A percentile compares a stretch with the other conserved stretches of the same genome.
These are phyloP conservation scores for Cepphus grylle DNA, from an alignment of 2,113 vertebrate species.

Conservation along the genomic window DNA sequence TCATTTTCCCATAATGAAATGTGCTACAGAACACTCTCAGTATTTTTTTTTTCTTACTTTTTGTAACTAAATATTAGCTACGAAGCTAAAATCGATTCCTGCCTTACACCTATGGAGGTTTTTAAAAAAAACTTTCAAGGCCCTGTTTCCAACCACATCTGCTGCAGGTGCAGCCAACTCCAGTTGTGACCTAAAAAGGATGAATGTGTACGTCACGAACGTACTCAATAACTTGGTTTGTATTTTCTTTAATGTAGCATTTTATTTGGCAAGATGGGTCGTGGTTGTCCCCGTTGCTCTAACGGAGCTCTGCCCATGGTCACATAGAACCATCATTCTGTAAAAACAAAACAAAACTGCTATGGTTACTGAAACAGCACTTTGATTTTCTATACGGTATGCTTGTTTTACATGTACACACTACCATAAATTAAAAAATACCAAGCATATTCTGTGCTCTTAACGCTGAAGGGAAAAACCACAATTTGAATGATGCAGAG, in stretches of 20 bases:
- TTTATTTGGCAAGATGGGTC: conserved; percentile 47
- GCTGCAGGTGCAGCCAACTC: conserved; percentile 54
- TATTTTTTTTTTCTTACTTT: conserved; percentile 44
- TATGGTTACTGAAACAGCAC: conserved; percentile 70
- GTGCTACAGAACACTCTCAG: conserved; percentile 77
- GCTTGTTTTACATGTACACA: conserved; percentile 67
- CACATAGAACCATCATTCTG: conserved; percentile 65
- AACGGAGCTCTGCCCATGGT: conserved; percentile 23
- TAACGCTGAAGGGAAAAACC: conserved; percentile 78
- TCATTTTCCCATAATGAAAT: conserved; percentile 66
- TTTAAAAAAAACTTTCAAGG: conserved; percentile 38
- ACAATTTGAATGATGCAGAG: conserved; percentile 74
- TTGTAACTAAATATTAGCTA: conserved; percentile 53
- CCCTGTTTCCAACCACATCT: conserved; percentile 16
- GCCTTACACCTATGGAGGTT: conserved; percentile 63
- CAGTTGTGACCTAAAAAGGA: background rate
- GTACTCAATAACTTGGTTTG: background rate
- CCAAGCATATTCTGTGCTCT: conserved; percentile 67
- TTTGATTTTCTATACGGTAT: conserved; percentile 67
- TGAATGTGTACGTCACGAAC: conserved; percentile 42
- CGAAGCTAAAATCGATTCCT: conserved; percentile 58
- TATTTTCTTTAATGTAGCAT: conserved; percentile 55
- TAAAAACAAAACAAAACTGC: conserved; percentile 38
- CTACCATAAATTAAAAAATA: conserved; percentile 68
- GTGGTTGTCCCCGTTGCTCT: conserved; percentile 41